Evolutionary conservation across 1,140 invertebrate genomes (phyloP), one percentile per base, ranked within the genome.

Genomic region (Pseudobourletiella spinata): DNA sequence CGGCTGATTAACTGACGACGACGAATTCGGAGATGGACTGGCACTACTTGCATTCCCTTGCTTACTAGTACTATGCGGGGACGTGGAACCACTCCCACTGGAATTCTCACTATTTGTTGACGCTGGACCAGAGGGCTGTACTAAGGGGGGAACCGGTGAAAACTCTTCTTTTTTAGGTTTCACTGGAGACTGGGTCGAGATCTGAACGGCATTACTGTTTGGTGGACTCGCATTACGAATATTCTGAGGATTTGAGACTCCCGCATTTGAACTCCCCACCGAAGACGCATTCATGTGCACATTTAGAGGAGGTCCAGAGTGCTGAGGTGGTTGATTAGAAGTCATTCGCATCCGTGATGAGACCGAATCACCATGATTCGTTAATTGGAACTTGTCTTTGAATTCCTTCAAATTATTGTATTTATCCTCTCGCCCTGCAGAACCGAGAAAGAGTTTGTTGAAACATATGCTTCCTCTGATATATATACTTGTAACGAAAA

Each of bases 311-410:
- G 61, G 32, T 16, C 56, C 46, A n/a, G 44, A 15, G 35, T 61
- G 50, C 20, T 30, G 51, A 3, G 22, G 24, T 14, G n/a, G 20
- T 22, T 43, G 32, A 22, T 57, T 48, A 0, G 18, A 16, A 15
- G 61, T 24, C 14, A 26, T 20, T 22, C 64, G 22, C 30, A 57
- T 58, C 39, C 59, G 43, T 68, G 74, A 60, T 74, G 75, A 69
- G 1, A 64, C 59, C 18, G 51, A 18, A 70, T 65, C 16, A n/a
- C 18, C 18, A 32, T 63, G 58, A n/a, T n/a, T n/a, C n/a, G n/a
- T n/a, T 24, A 83, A 67, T 72, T 82, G 80, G 65, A 83, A 84
- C 57, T 82, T 79, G n/a, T 77, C 71, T 20, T 77, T 73, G 66
- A 83, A 83, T 44, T 82, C 79, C 68, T 82, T 79, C 14, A 83